phyloP scores from a whole-genome alignment of 23 tunicate genomes.

The Diplosoma virens region DNA sequence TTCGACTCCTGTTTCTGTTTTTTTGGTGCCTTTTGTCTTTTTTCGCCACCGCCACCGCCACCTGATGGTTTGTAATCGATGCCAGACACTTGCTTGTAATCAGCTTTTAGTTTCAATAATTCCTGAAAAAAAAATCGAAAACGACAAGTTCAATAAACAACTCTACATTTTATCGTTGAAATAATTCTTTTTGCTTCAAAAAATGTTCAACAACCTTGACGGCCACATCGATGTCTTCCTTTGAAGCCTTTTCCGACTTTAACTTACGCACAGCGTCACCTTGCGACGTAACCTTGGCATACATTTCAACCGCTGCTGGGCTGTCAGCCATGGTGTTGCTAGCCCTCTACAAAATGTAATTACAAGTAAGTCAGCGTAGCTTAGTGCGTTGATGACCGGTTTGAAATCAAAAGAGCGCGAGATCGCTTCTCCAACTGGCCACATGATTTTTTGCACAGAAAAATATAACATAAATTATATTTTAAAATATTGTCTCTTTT shows the following conservation, averaged over 20 bases:
- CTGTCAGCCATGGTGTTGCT: neutral
- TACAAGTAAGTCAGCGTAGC: no score
- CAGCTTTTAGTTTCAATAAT: conserved; percentile 60
- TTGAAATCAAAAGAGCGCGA: no score
- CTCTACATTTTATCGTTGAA: no score
- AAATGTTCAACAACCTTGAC: conserved; percentile 72
- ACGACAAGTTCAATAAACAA: no score
- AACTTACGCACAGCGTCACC: conserved; percentile 79
- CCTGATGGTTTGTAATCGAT: conserved; percentile 65
- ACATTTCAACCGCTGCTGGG: neutral
- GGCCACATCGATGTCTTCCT: conserved; percentile 66
- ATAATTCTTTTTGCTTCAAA: no score
- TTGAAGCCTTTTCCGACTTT: conserved; percentile 77
- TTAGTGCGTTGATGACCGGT: no score
- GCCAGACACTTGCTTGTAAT: conserved; percentile 67
- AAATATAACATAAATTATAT: no score
- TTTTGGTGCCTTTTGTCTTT: conserved; percentile 26
- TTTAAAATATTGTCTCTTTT: no score
- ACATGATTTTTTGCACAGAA: no score
- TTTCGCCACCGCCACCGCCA: conserved; percentile 27
- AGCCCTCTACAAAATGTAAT: neutral
- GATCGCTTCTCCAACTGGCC: no score
- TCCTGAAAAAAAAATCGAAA: conserved; percentile 18
- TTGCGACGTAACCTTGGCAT: conserved; percentile 67
- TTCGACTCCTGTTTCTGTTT: neutral